Base-by-base conservation (phyloP, 2,888 invertebrate species). In the Cerceris rybyensis region DNA sequence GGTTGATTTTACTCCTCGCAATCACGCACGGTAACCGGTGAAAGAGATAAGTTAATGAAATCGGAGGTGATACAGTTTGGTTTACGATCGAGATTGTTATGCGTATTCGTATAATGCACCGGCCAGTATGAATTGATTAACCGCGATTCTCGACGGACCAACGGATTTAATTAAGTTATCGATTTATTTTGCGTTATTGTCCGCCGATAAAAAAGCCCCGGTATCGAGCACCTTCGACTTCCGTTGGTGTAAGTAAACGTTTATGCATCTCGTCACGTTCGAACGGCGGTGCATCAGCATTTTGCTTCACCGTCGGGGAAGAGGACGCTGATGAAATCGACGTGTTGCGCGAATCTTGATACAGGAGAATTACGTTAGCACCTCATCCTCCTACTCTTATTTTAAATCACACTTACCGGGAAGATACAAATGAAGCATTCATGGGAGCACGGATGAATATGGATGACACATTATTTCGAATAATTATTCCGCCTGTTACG, bases 31-130 rank as follows among this genome's bases (percentile, higher is more conserved):
- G 78, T 76, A 75, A 49, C 75, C 63, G 71, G 73, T 75, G 72
- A 72, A 76, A 68, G 72, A 89, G 89, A 90, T 90, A 91, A 90
- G 90, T 89, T 91, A 91, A 92, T 91, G 90, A 92, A 92, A 91
- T 88, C 88, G 87, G 81, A 80, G 86, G 81, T 84, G 87, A 90
- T 72, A 70, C 87, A 87, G 87, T 86, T 88, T 90, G 87, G 84
- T 90, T 90, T 89, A 90, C 86, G 88, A 86, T 75, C 81, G 82
- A 74, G 87, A 89, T 89, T 88, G 88, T 89, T 88, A 86, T 86
- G 86, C 87, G 87, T 84, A 88, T 87, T 84, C 85, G 82, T 85
- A 81, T 85, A 81, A 83, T 81, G 80, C 68, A 61, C 55, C 57
- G 58, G 58, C 57, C 49, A 72, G 82, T 78, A 82, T 84, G 86